Evolutionary conservation across 1,140 invertebrate genomes (phyloP).

Genomic region (Drosophila insularis): DNA sequence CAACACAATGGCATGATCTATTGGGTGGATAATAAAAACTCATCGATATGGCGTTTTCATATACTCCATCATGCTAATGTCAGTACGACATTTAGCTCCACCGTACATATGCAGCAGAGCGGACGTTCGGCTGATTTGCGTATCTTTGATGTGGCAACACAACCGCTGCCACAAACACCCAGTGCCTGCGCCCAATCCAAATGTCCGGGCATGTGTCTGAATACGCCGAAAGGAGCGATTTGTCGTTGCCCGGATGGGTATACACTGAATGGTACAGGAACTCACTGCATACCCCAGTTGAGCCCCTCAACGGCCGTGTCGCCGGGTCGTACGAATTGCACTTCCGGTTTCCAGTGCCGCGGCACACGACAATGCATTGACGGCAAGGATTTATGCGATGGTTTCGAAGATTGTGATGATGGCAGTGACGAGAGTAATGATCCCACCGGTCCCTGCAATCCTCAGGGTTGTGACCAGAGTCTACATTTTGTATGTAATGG

Average conservation of each 20-base stretch:
- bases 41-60: conserved; percentile 61
- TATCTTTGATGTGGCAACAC: conserved; percentile 63
- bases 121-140: conserved; percentile 62
- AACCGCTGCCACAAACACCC: conserved; percentile 45
- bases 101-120: conserved; percentile 55
- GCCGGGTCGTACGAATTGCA: conserved; percentile 53
- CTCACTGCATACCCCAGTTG: conserved; percentile 70
- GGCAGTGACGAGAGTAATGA: conserved; percentile 90
- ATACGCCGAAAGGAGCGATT: conserved; percentile 73
- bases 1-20: conserved; percentile 86
- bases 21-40: conserved; percentile 86
- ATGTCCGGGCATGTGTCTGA: conserved; percentile 77
- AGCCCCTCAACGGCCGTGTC: conserved; percentile 28
- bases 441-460: conserved; percentile 78
- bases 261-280: conserved; percentile 70
- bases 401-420: conserved; percentile 91
- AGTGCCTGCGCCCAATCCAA: conserved; percentile 70
- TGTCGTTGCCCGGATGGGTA: conserved; percentile 77
- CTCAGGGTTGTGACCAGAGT: conserved; percentile 58
- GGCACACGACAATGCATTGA: conserved; percentile 83
- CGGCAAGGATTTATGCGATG: conserved; percentile 88
- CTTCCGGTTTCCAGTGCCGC: conserved; percentile 62
- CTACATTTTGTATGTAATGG: conserved; percentile 84
- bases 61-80: conserved; percentile 48
- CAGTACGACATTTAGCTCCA: conserved; percentile 57